Base-by-base conservation (phyloP, 2,888 invertebrate genomes). In the Acheta domesticus region DNA sequence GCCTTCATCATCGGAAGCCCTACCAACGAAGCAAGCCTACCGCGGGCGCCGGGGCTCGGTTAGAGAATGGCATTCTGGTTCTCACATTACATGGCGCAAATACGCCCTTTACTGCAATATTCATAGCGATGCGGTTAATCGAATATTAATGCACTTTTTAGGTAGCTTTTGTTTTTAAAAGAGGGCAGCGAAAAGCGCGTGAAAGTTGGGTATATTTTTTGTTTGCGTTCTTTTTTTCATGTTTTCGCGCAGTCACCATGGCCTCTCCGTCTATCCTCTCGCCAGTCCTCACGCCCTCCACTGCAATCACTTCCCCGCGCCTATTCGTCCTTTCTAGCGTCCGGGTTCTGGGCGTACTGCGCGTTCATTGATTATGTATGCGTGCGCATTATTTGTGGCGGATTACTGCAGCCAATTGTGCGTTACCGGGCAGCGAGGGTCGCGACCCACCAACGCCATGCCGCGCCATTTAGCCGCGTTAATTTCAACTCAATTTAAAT, bases 321-420 rank as follows among this genome's bases (percentile, higher is more conserved):
- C 36, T 36, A 8, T 36, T 16, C 62, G 14, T 62, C 62, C 62
- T 62, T 62, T 62, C 62, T 62, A 19, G 14, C 62, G 62, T 16
- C 62, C 16, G n/a, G 14, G 62, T 8, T 62, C 62, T 36, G 36
- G 36, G 36, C 8, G 36, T 8, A 36, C 36, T 36, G 36, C 5
- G n/a, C n/a, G 62, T 62, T 62, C 62, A 62, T 62, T 62, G 62
- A 62, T 62, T 62, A 62, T 62, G 62, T 14, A 62, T 62, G 62
- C 62, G 62, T 62, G 16, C n/a, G 62, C 62, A 62, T 62, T 62
- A 62, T 62, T 62, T 62, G 62, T 62, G 62, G 62, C 62, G 62
- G 62, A 62, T 62, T 62, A 62, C 62, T 14, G n/a, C n/a, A n/a
- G 62, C 16, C 62, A 62, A 62, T 62, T 62, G 62, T 62, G 62